Base-by-base conservation (phyloP, 2,888 invertebrate species). In the Biston stratarius region DNA sequence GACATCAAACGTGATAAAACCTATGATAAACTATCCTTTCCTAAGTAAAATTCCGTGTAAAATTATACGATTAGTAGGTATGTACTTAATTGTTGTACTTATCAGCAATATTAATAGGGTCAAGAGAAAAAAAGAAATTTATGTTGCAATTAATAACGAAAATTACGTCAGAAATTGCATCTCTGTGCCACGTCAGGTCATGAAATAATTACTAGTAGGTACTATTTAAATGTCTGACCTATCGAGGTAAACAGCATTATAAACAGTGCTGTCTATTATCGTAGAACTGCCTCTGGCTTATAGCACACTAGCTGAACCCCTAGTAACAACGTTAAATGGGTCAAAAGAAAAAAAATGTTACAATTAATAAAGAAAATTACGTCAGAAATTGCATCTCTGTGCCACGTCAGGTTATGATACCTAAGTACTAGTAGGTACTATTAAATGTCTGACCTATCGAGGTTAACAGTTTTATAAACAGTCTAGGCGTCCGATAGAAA, bases 111-210 rank as follows among this genome's bases (percentile, higher is more conserved):
- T 55, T 55, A 65, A 59, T 51, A 14, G 24, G 53, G 61, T 62
- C 58, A 69, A 53, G 72, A 56, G 24, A 40, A 71, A 55, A n/a
- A 71, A 72, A 64, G 40, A 63, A 72, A 70, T 69, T 70, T 2
- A 47, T 69, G 66, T 60, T 73, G 64, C 62, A 69, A 65, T 64
- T 64, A 65, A 72, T 67, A 59, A 6, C 51, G 66, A 66, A 24
- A 77, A 78, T 88, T 88, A 85, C 88, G 72, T 88, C 88, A 88
- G 84, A 78, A 64, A 80, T 83, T 84, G 77, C 83, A 76, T 77
- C 58, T 14, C 36, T 34, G 62, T 51, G 55, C 53, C 61, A 61
- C 61, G 60, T 61, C 63, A 49, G 64, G 64, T 69, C 70, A 48
- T 40, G 10, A 38, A 36, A 33, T 10, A 24, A 40, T 33, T 55